phyloP scores from a whole-genome alignment of 2,888 invertebrate genomes.

The Oxytorus armatus region DNA sequence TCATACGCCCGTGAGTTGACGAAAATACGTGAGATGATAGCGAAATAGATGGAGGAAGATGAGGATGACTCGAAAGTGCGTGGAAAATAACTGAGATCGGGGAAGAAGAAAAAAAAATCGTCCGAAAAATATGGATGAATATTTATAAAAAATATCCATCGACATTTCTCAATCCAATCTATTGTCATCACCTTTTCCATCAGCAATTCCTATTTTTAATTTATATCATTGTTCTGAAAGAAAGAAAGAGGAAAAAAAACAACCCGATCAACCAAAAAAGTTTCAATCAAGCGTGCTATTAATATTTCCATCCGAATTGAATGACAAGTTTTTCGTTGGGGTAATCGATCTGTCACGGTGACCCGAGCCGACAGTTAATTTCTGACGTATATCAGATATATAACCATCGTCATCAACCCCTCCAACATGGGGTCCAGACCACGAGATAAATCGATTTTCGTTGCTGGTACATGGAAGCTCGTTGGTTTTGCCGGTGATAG shows the following conservation, averaged over 20 bases:
- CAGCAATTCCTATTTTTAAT: conserved; percentile 27
- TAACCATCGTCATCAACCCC: conserved; percentile 61
- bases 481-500: conserved; percentile 24
- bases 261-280: conserved; percentile 23
- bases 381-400: conserved; percentile 60
- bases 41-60: neutral
- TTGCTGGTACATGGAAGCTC: conserved; percentile 52
- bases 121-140: neutral
- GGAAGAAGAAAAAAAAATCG: neutral
- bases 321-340: conserved; percentile 48
- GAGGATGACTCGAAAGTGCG: conserved; percentile 7
- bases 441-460: conserved; percentile 66
- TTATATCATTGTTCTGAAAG: conserved; percentile 11
- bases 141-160: neutral
- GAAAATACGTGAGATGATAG: conserved; percentile 47
- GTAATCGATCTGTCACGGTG: conserved; percentile 64
- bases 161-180: neutral
- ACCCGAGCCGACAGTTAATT: conserved; percentile 64
- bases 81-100: conserved; percentile 17
- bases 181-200: neutral
- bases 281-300: conserved; percentile 58
- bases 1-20: conserved; percentile 48
- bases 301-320: conserved; percentile 52
- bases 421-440: conserved; percentile 50
- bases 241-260: neutral